Conservation (phyloP, 2,888 invertebrate species). For the Stramonita haemastoma region DNA sequence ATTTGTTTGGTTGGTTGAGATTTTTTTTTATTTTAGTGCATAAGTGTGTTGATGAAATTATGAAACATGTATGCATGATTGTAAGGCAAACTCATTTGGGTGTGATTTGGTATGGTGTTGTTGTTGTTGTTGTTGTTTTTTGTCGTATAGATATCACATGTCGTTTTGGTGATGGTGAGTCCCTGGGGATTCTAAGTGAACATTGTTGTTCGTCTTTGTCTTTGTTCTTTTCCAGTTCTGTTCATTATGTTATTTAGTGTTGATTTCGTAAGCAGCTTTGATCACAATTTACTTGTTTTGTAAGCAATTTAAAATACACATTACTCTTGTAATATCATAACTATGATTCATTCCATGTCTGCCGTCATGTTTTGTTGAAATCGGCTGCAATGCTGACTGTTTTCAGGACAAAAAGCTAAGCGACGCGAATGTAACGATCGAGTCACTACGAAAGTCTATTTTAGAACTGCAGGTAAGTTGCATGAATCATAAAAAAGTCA, state of each 20-base stretch:
- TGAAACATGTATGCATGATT: neutral
- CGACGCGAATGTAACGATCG: conserved; percentile 65
- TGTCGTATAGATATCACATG: neutral
- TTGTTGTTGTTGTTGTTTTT: neutral
- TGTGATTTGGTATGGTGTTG: neutral
- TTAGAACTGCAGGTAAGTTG: conserved; percentile 68
- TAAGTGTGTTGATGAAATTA: neutral
- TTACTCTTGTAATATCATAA: too few relatives aligned
- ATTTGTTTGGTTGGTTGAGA: too few relatives aligned
- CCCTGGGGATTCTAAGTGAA: too few relatives aligned
- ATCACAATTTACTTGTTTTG: neutral
- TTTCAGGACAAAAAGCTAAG: conserved; percentile 68
- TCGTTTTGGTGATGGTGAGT: neutral
- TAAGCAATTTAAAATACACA: neutral
- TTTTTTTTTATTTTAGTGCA: neutral
- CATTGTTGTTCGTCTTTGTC: too few relatives aligned
- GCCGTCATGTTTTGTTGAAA: too few relatives aligned
- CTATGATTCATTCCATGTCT: too few relatives aligned
- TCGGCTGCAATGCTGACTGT: neutral
- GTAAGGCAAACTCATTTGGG: neutral
- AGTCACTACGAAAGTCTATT: conserved; percentile 67
- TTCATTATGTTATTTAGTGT: too few relatives aligned
- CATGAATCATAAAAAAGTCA: neutral
- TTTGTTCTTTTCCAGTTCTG: too few relatives aligned
- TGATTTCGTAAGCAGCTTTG: neutral